phyloP scores from a whole-genome alignment of 2,888 invertebrate genomes.

The Macroteleia sp. region DNA sequence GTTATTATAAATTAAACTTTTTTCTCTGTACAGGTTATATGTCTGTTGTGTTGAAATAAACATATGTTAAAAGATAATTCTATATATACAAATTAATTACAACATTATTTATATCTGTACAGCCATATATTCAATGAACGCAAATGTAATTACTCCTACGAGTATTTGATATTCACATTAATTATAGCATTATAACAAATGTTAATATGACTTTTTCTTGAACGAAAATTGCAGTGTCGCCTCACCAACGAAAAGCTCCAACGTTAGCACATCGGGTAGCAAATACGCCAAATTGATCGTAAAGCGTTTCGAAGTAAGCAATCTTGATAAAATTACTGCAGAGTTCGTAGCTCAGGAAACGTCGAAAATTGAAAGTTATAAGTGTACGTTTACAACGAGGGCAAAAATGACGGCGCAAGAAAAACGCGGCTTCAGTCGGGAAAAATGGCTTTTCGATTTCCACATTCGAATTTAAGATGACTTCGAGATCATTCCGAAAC shows the following conservation, averaged over 20 bases:
- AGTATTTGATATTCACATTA: too few relatives aligned
- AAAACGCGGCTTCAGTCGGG: neutral
- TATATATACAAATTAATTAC: too few relatives aligned
- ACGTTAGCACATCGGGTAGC: slow-evolving; percentile 26
- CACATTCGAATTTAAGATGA: neutral
- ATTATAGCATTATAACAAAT: too few relatives aligned
- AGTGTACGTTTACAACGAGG: slow-evolving; percentile 20
- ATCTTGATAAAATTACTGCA: slow-evolving; percentile 50
- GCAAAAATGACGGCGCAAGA: neutral
- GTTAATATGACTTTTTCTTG: too few relatives aligned
- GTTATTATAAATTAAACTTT: too few relatives aligned
- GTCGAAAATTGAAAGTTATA: slow-evolving; percentile 48
- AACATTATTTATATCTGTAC: too few relatives aligned
- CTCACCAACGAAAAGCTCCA: slow-evolving; percentile 11
- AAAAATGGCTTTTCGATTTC: neutral
- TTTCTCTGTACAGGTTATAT: too few relatives aligned
- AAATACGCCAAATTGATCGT: slow-evolving; percentile 50
- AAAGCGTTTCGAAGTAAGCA: slow-evolving; percentile 56
- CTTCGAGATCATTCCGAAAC: neutral
- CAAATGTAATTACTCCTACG: too few relatives aligned
- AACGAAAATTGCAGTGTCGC: slow-evolving; percentile 7
- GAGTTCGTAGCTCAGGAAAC: slow-evolving; percentile 29
- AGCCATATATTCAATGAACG: too few relatives aligned
- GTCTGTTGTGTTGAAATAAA: too few relatives aligned
- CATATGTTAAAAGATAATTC: too few relatives aligned